Conservation (phyloP, 2,113 vertebrate species). For the Sclerurus mexicanus region DNA sequence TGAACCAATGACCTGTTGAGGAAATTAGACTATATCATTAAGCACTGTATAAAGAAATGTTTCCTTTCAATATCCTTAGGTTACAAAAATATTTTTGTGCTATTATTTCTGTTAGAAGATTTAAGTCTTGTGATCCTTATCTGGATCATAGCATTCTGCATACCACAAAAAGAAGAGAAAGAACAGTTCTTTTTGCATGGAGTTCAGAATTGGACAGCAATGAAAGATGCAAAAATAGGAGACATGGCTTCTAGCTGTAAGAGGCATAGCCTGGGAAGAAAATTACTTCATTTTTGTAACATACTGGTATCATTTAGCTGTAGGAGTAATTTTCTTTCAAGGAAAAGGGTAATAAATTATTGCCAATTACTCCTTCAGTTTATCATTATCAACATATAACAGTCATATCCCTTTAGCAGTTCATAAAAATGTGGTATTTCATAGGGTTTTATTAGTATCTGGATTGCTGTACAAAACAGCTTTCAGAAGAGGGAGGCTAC, state of each 20-base stretch:
- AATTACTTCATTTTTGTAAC: neutral
- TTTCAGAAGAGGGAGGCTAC: neutral
- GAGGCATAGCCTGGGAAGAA: neutral
- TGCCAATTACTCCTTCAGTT: constrained; percentile 20
- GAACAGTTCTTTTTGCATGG: neutral
- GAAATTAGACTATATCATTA: neutral
- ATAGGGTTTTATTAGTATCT: constrained; percentile 39
- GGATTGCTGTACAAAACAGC: neutral
- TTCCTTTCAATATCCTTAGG: neutral
- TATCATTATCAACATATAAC: constrained; percentile 15
- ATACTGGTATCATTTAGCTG: neutral
- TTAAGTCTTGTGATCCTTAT: neutral
- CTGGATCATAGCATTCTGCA: neutral
- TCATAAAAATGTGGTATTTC: neutral
- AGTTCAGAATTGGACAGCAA: neutral
- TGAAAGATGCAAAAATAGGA: neutral
- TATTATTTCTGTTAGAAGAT: neutral
- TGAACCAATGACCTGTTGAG: neutral
- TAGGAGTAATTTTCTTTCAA: neutral
- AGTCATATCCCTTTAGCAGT: constrained; percentile 23
- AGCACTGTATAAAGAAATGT: neutral
- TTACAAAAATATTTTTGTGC: neutral
- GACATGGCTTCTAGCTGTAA: neutral
- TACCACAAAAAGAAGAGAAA: neutral
- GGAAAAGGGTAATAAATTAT: constrained; percentile 20